A percentile compares a stretch with the other conserved stretches of the same genome.
Conservation (phyloP, 37 sponge, comb jelly and placozoan genomes). For the Ianthella basta region DNA sequence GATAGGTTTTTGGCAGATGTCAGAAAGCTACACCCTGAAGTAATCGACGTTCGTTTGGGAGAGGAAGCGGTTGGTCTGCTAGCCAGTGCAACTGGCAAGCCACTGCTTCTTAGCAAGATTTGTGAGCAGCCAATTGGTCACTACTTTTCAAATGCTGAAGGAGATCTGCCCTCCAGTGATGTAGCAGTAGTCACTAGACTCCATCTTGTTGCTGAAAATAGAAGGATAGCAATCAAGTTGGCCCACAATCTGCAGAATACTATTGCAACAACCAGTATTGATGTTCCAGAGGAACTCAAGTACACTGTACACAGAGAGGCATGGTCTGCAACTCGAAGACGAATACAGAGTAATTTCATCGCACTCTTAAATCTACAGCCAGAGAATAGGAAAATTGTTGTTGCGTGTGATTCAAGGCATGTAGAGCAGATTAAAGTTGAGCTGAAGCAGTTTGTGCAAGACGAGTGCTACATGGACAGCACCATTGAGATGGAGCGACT, state of each 20-base stretch:
- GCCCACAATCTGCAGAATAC: not conserved
- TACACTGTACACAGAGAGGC: not conserved
- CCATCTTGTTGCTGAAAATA: not conserved
- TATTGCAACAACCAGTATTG: not conserved
- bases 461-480: constrained; percentile 11
- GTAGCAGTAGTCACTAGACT: not conserved
- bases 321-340: not conserved
- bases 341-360: not conserved
- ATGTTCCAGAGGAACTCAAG: not conserved
- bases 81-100: not conserved
- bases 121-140: not conserved
- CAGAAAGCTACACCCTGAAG: not conserved
- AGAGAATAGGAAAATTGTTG: not conserved
- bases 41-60: not conserved
- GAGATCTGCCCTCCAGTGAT: not conserved
- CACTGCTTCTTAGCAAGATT: not conserved
- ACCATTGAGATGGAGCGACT: not conserved
- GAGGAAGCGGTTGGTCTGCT: not conserved
- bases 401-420: constrained; percentile 6
- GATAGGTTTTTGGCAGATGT: not conserved
- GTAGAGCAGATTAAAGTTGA: not conserved
- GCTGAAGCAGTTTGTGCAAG: not conserved
- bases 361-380: not conserved
- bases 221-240: not conserved
- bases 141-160: not conserved